Base-by-base conservation (phyloP, 2,113 vertebrate species). In the Eptatretus burgeri region DNA sequence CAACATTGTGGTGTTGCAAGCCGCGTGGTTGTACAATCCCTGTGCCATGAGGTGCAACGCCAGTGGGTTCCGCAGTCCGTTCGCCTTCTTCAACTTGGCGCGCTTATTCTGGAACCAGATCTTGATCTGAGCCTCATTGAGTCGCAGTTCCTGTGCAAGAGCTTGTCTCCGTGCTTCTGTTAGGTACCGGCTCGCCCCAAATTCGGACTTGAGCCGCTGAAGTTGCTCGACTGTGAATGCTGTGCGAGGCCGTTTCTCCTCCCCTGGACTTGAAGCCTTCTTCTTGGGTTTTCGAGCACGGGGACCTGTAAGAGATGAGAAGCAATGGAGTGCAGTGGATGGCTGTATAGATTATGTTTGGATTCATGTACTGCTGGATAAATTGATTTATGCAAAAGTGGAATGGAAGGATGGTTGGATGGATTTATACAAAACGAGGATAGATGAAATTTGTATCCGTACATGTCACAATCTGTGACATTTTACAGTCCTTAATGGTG, bases 241-340 rank as follows among this genome's bases (percentile, higher is more conserved):
- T 19, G 84, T 89, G 66, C 84, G 77, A 4, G 84, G 84, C 71
- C 84, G 75, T 74, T 89, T 89, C 77, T 89, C 84, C 71, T 87
- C 84, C 27, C 27, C 27, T 41, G 27, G 27, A 41, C 27, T 41
- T 41, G 27, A 41, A n/a, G 56, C 56, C 12, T 85, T 87, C 81
- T 86, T 93, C 86, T 95, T 95, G 85, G 85, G 88, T 82, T 88
- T 95, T 51, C 88, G 83, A 65, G 84, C 85, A 71, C 88, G 77
- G 70, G 88, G 88, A 75, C 88, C 88, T 95, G 7, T 3, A 41
- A 41, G 27, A 41, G 27, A 41, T 41, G 27, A 41, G 27, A 41
- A 41, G 27, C 7, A 41, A 41, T 7, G 27, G 27, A 41, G 27
- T 41, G 27, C 27, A 41, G 27, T 41, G 27, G 27, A 41, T 41